A percentile compares a stretch with the other conserved stretches of the same genome.
Conservation (phyloP, 2,888 invertebrate species). For the Plebejus melissa region DNA sequence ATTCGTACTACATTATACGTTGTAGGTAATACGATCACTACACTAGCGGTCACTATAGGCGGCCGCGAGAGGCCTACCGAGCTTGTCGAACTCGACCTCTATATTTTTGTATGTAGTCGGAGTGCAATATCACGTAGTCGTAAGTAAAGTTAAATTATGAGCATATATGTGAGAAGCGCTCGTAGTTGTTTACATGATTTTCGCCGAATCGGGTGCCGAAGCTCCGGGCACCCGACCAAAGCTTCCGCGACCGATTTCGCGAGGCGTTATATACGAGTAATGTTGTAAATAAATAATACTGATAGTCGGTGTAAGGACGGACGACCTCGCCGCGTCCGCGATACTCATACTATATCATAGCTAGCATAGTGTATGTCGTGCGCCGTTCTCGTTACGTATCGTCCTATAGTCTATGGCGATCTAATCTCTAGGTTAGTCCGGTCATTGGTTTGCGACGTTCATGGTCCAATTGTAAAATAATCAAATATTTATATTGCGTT, state of each 20-base stretch:
- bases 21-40: neutral
- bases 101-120: conserved; percentile 17
- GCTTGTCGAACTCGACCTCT: neutral
- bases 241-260: neutral
- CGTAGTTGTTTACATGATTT: neutral
- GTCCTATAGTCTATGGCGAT: conserved; percentile 14
- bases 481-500: conserved; percentile 24
- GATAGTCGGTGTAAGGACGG: neutral
- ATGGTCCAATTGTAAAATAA: conserved; percentile 27
- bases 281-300: conserved; percentile 25
- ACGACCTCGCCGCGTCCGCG: neutral
- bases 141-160: neutral
- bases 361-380: conserved; percentile 13
- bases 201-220: neutral
- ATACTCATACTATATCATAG: conserved; percentile 8
- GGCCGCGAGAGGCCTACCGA: neutral
- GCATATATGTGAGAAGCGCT: neutral
- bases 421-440: conserved; percentile 3
- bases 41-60: neutral
- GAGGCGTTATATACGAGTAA: neutral
- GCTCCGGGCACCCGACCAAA: neutral
- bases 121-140: conserved; percentile 8
- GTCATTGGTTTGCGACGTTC: conserved; percentile 10
- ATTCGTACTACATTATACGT: neutral
- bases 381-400: neutral